Conservation (phyloP, 2,888 invertebrate species). For the Allophyes oxyacanthae region DNA sequence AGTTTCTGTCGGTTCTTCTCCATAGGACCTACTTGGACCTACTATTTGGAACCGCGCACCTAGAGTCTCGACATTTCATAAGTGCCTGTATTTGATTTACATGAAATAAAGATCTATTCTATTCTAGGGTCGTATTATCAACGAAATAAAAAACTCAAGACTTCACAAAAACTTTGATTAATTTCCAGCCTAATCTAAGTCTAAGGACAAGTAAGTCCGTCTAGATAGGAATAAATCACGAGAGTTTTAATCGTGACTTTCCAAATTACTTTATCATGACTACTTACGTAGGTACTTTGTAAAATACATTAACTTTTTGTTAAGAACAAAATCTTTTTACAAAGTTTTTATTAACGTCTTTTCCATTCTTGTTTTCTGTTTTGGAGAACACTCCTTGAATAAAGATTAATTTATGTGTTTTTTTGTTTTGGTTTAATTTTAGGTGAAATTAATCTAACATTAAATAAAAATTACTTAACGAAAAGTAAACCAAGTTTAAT, state of each 20-base stretch:
- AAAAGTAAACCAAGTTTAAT: slow-evolving; percentile 52
- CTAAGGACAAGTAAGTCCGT: background rate
- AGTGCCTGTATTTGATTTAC: too few relatives aligned
- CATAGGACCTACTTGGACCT: too few relatives aligned
- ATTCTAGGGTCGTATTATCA: too few relatives aligned
- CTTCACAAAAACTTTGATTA: slow-evolving; percentile 5
- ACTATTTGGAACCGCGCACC: too few relatives aligned
- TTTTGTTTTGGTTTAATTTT: slow-evolving; percentile 12
- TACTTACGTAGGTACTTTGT: slow-evolving; percentile 8
- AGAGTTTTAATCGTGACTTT: slow-evolving; percentile 32
- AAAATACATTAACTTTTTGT: slow-evolving; percentile 30
- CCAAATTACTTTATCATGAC: slow-evolving; percentile 40
- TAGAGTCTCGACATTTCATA: too few relatives aligned
- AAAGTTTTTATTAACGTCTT: slow-evolving; percentile 22
- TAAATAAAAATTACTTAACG: slow-evolving; percentile 1
- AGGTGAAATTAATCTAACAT: slow-evolving; percentile 1
- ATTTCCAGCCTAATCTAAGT: slow-evolving; percentile 1
- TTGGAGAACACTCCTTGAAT: slow-evolving; percentile 13
- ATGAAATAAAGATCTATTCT: too few relatives aligned
- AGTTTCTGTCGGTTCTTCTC: slow-evolving; percentile 3
- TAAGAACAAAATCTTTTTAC: slow-evolving; percentile 24
- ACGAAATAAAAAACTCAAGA: background rate
- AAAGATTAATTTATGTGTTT: slow-evolving; percentile 11
- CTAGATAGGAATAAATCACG: slow-evolving; percentile 24
- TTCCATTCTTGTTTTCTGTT: slow-evolving; percentile 28